Percentiles rank a stretch among this genome's conserved stretches.
These are phyloP conservation scores for Tolypeutes matacus DNA, from an alignment of 2,797 vertebrate genomes.

Conservation along the genomic window DNA sequence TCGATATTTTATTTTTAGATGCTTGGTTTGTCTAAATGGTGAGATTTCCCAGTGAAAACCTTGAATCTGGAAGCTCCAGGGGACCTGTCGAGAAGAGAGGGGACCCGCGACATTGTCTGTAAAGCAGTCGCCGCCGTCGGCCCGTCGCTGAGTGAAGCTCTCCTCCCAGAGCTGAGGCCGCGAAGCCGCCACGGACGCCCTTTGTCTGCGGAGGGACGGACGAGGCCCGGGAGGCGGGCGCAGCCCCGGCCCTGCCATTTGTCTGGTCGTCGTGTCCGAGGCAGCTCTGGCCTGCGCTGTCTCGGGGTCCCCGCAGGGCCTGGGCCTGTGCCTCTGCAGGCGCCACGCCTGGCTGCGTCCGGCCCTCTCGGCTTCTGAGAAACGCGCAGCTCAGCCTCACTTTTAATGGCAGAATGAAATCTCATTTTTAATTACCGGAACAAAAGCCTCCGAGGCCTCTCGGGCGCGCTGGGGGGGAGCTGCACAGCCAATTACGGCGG, in stretches of 20 bases:
- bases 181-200: too few species aligned
- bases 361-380: slow-evolving; percentile 62
- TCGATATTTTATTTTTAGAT: background rate
- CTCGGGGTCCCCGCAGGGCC: too few species aligned
- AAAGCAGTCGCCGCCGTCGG: background rate
- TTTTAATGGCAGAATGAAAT: slow-evolving; percentile 82
- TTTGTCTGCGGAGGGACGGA: rapidly evolving
- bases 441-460: slow-evolving; percentile 92
- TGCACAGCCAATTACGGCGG: slow-evolving; percentile 96
- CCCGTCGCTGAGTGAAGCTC: background rate
- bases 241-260: too few species aligned
- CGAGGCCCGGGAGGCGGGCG: too few species aligned
- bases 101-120: background rate
- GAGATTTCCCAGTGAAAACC: background rate
- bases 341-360: background rate
- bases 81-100: rapidly evolving
- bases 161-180: too few species aligned
- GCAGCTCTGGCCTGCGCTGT: too few species aligned
- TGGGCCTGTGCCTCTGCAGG: background rate
- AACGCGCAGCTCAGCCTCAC: slow-evolving; percentile 31
- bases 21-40: background rate
- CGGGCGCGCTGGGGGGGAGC: slow-evolving; percentile 90
- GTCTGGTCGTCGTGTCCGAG: too few species aligned
- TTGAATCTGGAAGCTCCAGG: background rate
- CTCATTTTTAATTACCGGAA: slow-evolving; percentile 90